phyloP scores from a whole-genome alignment of 2,113 vertebrate species.

The Laticauda laticaudata region DNA sequence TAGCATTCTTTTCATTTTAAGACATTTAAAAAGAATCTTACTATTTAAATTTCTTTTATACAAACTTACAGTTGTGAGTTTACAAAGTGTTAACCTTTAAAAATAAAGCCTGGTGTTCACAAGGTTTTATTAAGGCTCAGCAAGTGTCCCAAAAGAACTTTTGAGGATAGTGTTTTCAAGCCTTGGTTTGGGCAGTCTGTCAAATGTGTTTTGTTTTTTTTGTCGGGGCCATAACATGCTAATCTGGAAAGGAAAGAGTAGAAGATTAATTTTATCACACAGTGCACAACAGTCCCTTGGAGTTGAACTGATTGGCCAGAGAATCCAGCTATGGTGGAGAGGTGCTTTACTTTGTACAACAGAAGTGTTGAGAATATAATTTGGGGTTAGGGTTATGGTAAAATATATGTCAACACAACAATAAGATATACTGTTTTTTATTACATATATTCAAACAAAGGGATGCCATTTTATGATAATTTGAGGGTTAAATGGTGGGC shows the following conservation, averaged over 20 bases:
- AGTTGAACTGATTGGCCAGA: neutral
- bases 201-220: neutral
- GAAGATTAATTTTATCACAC: neutral
- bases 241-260: neutral
- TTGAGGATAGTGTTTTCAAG: neutral
- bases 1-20: neutral
- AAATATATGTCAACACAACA: neutral
- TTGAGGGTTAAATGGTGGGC: conserved; percentile 36
- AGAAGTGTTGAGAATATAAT: neutral
- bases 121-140: neutral
- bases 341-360: neutral
- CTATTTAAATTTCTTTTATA: neutral
- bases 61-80: neutral
- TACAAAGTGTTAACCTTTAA: neutral
- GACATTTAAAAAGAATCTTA: neutral
- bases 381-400: neutral
- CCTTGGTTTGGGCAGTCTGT: neutral
- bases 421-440: neutral
- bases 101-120: neutral
- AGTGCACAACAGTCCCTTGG: neutral
- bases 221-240: neutral
- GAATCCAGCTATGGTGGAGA: neutral
- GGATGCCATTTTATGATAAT: conserved; percentile 27
- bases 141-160: neutral
- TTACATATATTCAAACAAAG: neutral